Conservation (phyloP, 2,113 vertebrate genomes). For the Taxidea taxus region DNA sequence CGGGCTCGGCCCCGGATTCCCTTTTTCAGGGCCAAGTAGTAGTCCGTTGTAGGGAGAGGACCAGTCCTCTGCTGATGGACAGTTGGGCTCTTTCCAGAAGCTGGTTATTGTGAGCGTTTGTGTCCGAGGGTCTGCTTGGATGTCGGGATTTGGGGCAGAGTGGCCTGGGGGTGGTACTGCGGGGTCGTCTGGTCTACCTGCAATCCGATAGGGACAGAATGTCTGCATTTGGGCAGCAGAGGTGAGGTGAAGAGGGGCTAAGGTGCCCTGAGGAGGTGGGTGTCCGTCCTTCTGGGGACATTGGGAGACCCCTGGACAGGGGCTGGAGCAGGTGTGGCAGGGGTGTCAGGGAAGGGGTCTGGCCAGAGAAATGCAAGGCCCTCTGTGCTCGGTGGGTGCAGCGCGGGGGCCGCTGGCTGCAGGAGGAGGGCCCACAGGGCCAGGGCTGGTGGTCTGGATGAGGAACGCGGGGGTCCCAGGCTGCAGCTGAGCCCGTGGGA, state of each 20-base stretch:
- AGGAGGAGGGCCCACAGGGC: background rate
- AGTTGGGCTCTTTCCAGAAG: accelerated
- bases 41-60: accelerated
- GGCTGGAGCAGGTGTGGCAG: too few species aligned
- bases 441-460: background rate
- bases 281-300: background rate
- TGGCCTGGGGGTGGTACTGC: accelerated
- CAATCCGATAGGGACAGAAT: accelerated
- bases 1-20: accelerated
- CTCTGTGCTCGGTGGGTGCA: background rate
- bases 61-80: accelerated
- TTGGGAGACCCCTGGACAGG: accelerated
- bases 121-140: accelerated
- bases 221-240: background rate
- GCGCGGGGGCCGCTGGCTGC: background rate
- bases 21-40: accelerated
- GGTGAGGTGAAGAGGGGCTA: background rate
- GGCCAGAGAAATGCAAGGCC: background rate
- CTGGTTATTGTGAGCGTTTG: accelerated
- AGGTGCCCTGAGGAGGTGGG: too few species aligned
- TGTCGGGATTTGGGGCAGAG: accelerated
- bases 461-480: accelerated
- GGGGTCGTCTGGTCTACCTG: accelerated
- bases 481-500: accelerated
- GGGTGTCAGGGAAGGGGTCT: background rate